Percentiles rank a stretch among this genome's conserved stretches.
Conservation (phyloP, 2,113 vertebrate species). For the Brachyhypopomus gauderio region DNA sequence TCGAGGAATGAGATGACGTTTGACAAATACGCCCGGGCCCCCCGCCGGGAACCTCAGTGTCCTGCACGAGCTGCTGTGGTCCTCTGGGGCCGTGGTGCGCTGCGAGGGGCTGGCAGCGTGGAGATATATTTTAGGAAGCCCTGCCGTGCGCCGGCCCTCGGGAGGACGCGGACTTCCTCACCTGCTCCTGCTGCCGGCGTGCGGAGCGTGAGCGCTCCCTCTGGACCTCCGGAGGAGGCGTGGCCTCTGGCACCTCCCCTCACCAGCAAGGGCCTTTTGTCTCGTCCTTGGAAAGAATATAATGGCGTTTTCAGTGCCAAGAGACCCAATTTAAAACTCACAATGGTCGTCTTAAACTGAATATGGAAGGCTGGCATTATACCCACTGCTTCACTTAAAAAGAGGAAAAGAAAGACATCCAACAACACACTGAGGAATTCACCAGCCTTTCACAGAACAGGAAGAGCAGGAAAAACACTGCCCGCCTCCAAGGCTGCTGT, state of each 20-base stretch:
- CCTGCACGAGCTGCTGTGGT: neutral
- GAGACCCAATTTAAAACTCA: slow-evolving; percentile 28
- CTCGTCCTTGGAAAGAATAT: slow-evolving; percentile 1
- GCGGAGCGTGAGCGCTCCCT: neutral
- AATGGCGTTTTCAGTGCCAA: slow-evolving; percentile 27
- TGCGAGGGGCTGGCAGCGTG: too few relatives aligned
- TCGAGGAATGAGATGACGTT: neutral
- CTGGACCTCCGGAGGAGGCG: neutral
- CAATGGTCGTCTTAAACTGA: slow-evolving; percentile 4
- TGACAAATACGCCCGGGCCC: neutral
- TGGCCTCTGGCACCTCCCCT: neutral
- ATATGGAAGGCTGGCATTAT: neutral
- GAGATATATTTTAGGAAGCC: slow-evolving; percentile 11
- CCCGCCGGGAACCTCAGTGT: too few relatives aligned
- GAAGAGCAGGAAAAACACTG: too few relatives aligned
- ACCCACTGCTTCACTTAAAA: neutral
- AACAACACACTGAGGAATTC: neutral
- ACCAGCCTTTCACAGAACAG: too few relatives aligned
- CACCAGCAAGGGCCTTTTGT: slow-evolving; percentile 34
- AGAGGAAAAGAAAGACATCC: neutral
- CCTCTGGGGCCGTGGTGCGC: neutral
- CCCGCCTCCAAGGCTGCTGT: too few relatives aligned
- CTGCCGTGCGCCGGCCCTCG: neutral
- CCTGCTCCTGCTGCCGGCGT: slow-evolving; percentile 1
- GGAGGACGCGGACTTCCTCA: neutral